phyloP scores from a whole-genome alignment of 2,888 invertebrate genomes.

The Lycocerus yunnanus region DNA sequence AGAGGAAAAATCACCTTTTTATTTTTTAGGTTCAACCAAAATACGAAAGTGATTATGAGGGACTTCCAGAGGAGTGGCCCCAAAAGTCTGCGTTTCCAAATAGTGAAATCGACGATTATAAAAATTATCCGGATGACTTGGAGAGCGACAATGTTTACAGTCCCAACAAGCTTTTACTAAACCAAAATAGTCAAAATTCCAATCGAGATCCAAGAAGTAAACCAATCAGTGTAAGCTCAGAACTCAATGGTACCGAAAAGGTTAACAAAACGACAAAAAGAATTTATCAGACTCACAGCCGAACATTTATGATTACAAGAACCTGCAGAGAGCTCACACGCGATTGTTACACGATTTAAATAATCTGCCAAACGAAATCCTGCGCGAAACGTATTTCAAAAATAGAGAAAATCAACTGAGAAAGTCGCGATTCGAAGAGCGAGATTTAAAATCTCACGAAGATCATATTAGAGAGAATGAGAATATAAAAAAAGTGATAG shows the following conservation, averaged over 20 bases:
- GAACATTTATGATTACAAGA: constrained; percentile 50
- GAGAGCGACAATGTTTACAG: constrained; percentile 40
- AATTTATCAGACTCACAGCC: constrained; percentile 44
- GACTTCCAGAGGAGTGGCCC: constrained; percentile 31
- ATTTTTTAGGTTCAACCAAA: constrained; percentile 33
- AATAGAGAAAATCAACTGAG: constrained; percentile 50
- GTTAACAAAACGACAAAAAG: constrained; percentile 41
- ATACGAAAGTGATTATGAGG: constrained; percentile 39
- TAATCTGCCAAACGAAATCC: constrained; percentile 51
- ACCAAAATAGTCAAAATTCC: constrained; percentile 20
- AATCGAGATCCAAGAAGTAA: constrained; percentile 51
- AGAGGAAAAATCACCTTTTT: neutral
- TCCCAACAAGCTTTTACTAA: constrained; percentile 38
- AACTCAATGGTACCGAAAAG: constrained; percentile 6
- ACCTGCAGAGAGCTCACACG: constrained; percentile 49
- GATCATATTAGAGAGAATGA: constrained; percentile 49
- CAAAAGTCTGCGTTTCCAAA: constrained; percentile 21
- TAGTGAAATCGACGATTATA: constrained; percentile 38
- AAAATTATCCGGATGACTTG: constrained; percentile 35
- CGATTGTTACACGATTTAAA: constrained; percentile 52
- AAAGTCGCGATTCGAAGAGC: constrained; percentile 52
- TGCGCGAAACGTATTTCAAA: constrained; percentile 53
- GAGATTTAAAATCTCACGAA: constrained; percentile 50
- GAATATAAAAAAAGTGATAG: constrained; percentile 47
- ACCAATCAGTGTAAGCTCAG: constrained; percentile 13